A percentile compares a stretch with the other conserved stretches of the same genome.
phyloP scores from a whole-genome alignment of 35 echinoderm and acorn worm species.

The Acanthaster planci region DNA sequence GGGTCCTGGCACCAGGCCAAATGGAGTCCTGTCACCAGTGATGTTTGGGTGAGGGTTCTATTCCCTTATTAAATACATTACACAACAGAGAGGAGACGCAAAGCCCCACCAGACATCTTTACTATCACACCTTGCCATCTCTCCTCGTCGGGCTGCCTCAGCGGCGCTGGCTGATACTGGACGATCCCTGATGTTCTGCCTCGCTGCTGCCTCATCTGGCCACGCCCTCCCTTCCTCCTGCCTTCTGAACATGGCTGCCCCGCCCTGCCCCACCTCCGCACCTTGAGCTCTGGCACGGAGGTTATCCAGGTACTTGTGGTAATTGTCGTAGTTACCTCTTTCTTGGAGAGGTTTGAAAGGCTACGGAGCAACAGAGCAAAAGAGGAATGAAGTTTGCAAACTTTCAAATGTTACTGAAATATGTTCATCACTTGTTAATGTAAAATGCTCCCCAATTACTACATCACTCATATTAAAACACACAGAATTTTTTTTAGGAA shows the following conservation, averaged over 20 bases:
- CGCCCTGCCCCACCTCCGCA: conserved; percentile 49
- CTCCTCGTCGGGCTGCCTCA: conserved; percentile 77
- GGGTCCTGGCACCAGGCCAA: too few species aligned
- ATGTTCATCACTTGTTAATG: too few species aligned
- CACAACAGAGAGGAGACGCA: too few species aligned
- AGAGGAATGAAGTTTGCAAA: not conserved
- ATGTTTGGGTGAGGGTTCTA: too few species aligned
- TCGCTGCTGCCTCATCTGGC: conserved; percentile 46
- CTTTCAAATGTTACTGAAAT: too few species aligned
- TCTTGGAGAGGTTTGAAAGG: conserved; percentile 51
- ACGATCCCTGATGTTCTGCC: conserved; percentile 69
- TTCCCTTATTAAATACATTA: too few species aligned
- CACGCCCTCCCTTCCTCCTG: conserved; percentile 33
- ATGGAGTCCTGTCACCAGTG: too few species aligned
- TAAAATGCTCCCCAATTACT: too few species aligned
- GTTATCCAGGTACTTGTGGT: conserved; percentile 85
- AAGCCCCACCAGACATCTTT: not conserved
- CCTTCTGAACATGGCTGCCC: conserved; percentile 61
- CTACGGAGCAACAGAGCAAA: not conserved
- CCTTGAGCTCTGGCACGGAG: conserved; percentile 49
- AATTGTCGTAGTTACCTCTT: conserved; percentile 90
- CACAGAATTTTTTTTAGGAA: too few species aligned
- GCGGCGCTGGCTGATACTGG: conserved; percentile 98
- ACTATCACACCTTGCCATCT: conserved; percentile 59
- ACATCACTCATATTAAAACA: too few species aligned